Base-by-base conservation (phyloP, 2,888 invertebrate genomes). In the Polylopha cassiicola region DNA sequence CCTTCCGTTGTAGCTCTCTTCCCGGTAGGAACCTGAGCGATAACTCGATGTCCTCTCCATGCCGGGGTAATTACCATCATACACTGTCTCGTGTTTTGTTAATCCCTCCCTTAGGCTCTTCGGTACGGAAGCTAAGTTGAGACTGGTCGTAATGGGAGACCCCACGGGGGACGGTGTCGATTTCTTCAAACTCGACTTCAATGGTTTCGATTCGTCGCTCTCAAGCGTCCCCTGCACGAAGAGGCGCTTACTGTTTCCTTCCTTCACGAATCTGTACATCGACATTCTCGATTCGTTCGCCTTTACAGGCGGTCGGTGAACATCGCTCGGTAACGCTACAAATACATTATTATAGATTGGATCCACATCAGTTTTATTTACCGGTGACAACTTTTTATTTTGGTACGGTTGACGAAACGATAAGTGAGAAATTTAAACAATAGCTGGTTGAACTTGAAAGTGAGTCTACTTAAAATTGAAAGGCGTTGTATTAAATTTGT, bases 251-350 rank as follows among this genome's bases (percentile, higher is more conserved):
- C 87, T 87, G 57, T 75, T 74, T 46, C 68, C 68, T 69, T 92
- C 92, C 75, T 92, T 91, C 50, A 93, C 91, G 78, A 94, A 94
- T 70, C 92, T 90, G 73, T 94, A 94, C 90, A 94, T 92, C 55
- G 88, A 89, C 89, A 89, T 89, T 56, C 51, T 73, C 51, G 61
- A 62, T 70, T 60, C 65, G 61, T 58, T 53, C 48, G 55, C 72
- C 72, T 69, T 66, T 55, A 63, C 59, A 55, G 70, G 73, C 69
- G 67, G 53, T 48, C 47, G 58, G 57, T 57, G 52, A 62, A 65
- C 82, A 82, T 59, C 62, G 43, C 41, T 36, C 36, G 41, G 34
- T 16, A 16, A 34, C 75, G 66, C 39, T 66, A 75, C 51, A 53
- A 51, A 50, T 29, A 48, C 47, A 34, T 39, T 63, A 76, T 79